Base-by-base conservation (phyloP, 2,797 vertebrate genomes). In the Enteromius anoplus region DNA sequence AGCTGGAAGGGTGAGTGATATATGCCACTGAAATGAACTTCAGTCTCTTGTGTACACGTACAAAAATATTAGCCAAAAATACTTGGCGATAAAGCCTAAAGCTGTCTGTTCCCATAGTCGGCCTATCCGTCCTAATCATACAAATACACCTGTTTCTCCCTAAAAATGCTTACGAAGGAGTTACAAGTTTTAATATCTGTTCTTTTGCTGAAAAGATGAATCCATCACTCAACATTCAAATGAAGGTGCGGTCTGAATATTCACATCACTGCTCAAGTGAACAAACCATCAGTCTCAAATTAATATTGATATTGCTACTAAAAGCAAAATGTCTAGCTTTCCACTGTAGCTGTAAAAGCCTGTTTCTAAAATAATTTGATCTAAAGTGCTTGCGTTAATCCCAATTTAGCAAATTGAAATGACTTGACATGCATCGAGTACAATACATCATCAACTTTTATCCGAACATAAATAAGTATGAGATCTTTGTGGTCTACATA, bases 1-100 rank as follows among this genome's bases (percentile, higher is more conserved):
- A 94, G 96, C 97, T 90, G 98, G 98, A 84, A 96, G 96, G 88
- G 98, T 99, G 91, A 93, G 95, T 85, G 21, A 10, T 12, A 1
- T 40, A 40, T 0, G 3, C 23, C 8, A 53, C 8, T 47, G 32
- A 37, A 26, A 34, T 23, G 11, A 34, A 49, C 29, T 66, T 65
- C 0, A 15, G n/a, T 78, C 42, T 72, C 14, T 3, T n/a, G 11
- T 19, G 21, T 26, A 40, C 65, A 19, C 65, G 12, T 47, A 26
- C 23, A 49, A 5, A 49, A 71, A 71, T 49, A 49, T 32, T 32
- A 29, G 8, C 4, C 45, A 11, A 11, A 19, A 29, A 2, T 72
- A 12, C 26, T 72, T 72, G 37, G 5, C 7, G 7, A 12, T 71
- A 32, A 72, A 51, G 23, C 9, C 45, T 29, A 19, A 12, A 51